These are phyloP conservation scores for Hymenochirus boettgeri DNA, from an alignment of 2,113 vertebrate species.

Conservation along the genomic window DNA sequence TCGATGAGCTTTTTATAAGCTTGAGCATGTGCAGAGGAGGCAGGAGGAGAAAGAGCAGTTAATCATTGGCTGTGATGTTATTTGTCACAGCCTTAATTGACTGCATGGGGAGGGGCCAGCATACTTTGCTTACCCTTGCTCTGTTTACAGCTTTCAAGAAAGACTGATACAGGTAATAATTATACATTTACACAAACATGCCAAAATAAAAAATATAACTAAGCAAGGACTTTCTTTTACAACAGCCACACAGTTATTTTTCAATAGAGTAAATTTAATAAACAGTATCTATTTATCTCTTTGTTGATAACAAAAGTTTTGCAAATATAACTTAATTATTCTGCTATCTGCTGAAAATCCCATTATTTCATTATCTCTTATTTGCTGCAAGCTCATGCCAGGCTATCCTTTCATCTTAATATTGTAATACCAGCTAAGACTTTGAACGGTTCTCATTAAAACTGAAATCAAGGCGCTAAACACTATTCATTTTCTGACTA, in stretches of 20 bases:
- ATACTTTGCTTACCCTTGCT: too few relatives aligned
- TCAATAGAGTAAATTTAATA: neutral
- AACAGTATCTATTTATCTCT: conserved; percentile 16
- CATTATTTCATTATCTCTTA: conserved; percentile 31
- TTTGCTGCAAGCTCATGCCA: conserved; percentile 10
- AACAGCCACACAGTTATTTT: neutral
- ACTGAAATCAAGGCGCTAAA: neutral
- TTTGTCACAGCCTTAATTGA: too few relatives aligned
- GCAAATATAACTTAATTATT: conserved; percentile 18
- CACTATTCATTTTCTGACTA: neutral
- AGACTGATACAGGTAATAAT: too few relatives aligned
- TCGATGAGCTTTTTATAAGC: too few relatives aligned
- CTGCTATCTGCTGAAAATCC: conserved; percentile 15
- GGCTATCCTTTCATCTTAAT: conserved; percentile 12
- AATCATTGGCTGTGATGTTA: too few relatives aligned
- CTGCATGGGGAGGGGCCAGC: too few relatives aligned
- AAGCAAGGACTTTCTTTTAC: neutral
- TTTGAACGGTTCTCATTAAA: conserved; percentile 6
- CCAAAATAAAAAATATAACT: neutral
- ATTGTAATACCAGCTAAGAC: conserved; percentile 6
- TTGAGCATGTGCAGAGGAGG: too few relatives aligned
- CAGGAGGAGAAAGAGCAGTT: too few relatives aligned
- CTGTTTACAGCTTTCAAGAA: too few relatives aligned
- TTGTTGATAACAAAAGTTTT: conserved; percentile 6
- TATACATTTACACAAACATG: too few relatives aligned